phyloP scores from a whole-genome alignment of 2,888 invertebrate species.

The Ichneumoninae sp. region DNA sequence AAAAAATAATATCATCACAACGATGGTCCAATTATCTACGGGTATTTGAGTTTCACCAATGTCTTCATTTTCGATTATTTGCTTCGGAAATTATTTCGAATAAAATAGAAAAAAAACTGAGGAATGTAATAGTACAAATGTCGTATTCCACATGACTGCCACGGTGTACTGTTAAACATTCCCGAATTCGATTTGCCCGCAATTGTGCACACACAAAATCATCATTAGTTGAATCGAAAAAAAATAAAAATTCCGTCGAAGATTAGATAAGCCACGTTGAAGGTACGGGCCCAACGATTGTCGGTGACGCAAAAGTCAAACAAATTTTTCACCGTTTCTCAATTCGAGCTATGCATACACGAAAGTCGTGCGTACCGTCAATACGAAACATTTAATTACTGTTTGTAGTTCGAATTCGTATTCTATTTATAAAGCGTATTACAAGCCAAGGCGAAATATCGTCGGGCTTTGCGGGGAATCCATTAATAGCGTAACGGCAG shows the following conservation, averaged over 20 bases:
- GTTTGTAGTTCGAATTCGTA: slow-evolving; percentile 31
- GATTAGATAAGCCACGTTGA: slow-evolving; percentile 56
- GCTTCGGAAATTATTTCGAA: not conserved
- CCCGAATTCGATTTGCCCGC: not conserved
- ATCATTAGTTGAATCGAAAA: slow-evolving; percentile 8
- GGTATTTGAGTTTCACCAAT: not conserved
- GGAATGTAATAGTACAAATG: not conserved
- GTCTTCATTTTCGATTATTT: not conserved
- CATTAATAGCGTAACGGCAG: slow-evolving; percentile 17
- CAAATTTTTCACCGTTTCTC: slow-evolving; percentile 19
- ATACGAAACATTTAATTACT: slow-evolving; percentile 21
- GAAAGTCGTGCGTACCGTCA: not conserved
- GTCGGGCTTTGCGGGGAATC: slow-evolving; percentile 4
- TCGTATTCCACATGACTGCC: not conserved
- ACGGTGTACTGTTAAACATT: not conserved
- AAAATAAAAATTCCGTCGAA: not conserved
- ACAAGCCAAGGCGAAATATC: slow-evolving; percentile 7
- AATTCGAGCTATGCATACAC: slow-evolving; percentile 24
- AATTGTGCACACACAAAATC: not conserved
- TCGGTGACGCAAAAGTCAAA: slow-evolving; percentile 20
- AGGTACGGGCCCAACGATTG: slow-evolving; percentile 9
- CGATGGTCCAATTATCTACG: not conserved
- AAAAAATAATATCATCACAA: not conserved
- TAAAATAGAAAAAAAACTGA: not conserved
- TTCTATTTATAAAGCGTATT: slow-evolving; percentile 30